phyloP scores from a whole-genome alignment of 1,140 invertebrate species.

The Steinernema feltiae region DNA sequence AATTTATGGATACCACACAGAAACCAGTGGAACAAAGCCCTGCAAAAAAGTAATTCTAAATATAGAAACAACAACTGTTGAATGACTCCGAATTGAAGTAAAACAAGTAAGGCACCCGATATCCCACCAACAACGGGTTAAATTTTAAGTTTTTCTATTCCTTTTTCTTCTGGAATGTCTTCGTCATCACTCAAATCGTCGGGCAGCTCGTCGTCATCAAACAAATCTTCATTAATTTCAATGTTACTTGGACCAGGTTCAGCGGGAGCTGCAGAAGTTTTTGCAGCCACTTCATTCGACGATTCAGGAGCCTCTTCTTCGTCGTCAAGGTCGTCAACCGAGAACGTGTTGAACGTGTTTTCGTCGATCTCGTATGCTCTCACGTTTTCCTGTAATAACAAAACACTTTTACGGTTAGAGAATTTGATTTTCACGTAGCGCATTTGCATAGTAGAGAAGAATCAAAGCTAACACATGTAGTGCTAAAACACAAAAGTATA shows the following conservation, averaged over 20 bases:
- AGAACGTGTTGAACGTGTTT: slow-evolving; percentile 44
- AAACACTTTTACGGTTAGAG: slow-evolving; percentile 17
- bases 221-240: slow-evolving; percentile 38
- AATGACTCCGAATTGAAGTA: neutral
- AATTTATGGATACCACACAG: neutral
- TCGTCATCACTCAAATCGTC: slow-evolving; percentile 28
- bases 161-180: neutral
- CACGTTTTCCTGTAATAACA: slow-evolving; percentile 38
- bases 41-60: neutral
- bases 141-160: neutral
- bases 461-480: too few species aligned
- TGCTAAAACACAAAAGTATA: too few species aligned
- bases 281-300: too few species aligned
- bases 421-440: too few species aligned
- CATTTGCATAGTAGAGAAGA: too few species aligned
- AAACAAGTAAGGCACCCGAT: neutral
- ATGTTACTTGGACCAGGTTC: slow-evolving; percentile 22
- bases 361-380: slow-evolving; percentile 56
- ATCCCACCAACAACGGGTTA: neutral
- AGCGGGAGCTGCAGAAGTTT: slow-evolving; percentile 1
- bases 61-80: neutral
- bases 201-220: slow-evolving; percentile 35
- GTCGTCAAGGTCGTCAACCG: slow-evolving; percentile 36
- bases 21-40: neutral
- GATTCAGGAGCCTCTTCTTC: slow-evolving; percentile 24